A percentile compares a stretch with the other conserved stretches of the same genome.
Evolutionary conservation across 2,797 vertebrate genomes (phyloP).

Genomic region (Malacoraja senta): DNA sequence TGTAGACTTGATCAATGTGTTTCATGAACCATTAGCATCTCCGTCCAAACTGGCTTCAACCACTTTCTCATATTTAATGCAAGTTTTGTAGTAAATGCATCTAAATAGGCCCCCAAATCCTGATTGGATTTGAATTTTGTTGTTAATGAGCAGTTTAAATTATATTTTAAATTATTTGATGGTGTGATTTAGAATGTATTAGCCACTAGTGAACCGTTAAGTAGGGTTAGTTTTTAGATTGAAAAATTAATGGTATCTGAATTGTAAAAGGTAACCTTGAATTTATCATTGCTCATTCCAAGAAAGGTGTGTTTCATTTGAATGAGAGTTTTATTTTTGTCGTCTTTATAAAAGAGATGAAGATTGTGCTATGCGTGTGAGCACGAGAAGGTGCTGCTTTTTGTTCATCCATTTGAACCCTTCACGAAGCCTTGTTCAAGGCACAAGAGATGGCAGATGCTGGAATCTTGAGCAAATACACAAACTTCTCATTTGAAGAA

Average conservation of each 20-base stretch:
- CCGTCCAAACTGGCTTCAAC: background rate
- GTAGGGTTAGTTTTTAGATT: background rate
- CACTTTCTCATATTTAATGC: background rate
- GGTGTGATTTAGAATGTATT: background rate
- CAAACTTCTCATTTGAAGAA: no score
- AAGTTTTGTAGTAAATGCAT: background rate
- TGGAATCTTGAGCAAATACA: no score
- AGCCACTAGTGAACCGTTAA: background rate
- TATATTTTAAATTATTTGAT: background rate
- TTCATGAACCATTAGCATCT: background rate
- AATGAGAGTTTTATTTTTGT: background rate
- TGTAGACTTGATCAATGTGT: background rate
- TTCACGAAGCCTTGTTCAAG: background rate
- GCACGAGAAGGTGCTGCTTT: background rate
- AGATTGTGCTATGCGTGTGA: background rate
- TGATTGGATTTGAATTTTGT: background rate
- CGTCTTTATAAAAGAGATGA: background rate
- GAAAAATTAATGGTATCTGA: background rate
- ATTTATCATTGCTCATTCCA: background rate
- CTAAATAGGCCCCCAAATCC: background rate
- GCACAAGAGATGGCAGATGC: no score
- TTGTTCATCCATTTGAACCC: background rate
- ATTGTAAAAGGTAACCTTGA: background rate
- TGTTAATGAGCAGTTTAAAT: background rate
- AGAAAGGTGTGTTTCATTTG: background rate